A percentile compares a stretch with the other conserved stretches of the same genome.
These are phyloP conservation scores for Philaenus spumarius DNA, from an alignment of 1,140 invertebrate species.

Conservation along the genomic window DNA sequence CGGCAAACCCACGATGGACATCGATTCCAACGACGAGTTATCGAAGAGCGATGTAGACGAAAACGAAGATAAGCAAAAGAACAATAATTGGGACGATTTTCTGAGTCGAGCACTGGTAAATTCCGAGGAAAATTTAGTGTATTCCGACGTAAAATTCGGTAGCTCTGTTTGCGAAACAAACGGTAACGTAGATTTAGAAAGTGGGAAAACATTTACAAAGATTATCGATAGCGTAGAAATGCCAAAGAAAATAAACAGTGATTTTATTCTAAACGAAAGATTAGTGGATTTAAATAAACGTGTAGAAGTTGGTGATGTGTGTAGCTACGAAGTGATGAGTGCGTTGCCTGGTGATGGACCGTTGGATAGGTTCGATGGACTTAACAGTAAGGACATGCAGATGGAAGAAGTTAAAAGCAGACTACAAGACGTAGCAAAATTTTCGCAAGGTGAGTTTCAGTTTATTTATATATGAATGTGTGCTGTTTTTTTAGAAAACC, in stretches of 20 bases:
- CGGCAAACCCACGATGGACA: constrained; percentile 6
- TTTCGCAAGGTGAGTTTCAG: constrained; percentile 6
- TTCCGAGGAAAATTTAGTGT: neutral
- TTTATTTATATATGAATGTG: neutral
- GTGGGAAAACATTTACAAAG: neutral
- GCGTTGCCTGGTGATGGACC: no score
- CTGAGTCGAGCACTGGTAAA: neutral
- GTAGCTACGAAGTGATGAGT: no score
- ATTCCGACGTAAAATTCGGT: neutral
- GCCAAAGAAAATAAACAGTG: no score
- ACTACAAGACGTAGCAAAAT: constrained; percentile 28
- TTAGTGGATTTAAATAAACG: no score
- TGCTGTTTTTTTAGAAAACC: neutral
- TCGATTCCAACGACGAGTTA: constrained; percentile 15
- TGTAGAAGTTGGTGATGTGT: no score
- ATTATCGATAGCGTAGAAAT: no score
- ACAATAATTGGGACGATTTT: constrained; percentile 20
- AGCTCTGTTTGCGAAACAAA: no score
- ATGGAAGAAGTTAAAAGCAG: constrained; percentile 29
- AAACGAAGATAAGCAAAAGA: constrained; percentile 11
- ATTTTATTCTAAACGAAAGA: no score
- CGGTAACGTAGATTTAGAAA: neutral
- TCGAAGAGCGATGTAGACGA: constrained; percentile 14
- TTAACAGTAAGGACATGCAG: constrained; percentile 17
- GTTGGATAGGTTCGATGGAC: no score